Conservation (phyloP, 2,113 vertebrate genomes). For the Halcyon senegalensis region DNA sequence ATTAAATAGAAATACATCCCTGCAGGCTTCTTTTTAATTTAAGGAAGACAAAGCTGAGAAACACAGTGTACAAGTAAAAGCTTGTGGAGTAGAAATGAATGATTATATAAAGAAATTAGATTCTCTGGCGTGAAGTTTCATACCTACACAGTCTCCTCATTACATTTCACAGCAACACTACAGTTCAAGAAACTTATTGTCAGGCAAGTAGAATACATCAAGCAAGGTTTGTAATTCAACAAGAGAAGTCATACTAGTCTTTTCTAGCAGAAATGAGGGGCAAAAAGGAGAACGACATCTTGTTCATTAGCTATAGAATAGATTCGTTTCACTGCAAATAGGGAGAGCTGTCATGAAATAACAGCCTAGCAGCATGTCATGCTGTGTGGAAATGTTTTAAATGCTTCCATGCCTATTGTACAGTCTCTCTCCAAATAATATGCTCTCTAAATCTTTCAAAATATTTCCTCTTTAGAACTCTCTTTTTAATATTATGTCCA, state of each 20-base stretch:
- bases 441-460: not conserved
- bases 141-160: not conserved
- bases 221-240: not conserved
- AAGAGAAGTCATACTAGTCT: not conserved
- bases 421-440: not conserved
- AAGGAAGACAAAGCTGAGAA: conserved; percentile 10
- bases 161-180: not conserved
- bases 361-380: not conserved
- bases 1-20: not conserved
- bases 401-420: not conserved
- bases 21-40: conserved; percentile 32
- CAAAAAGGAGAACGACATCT: not conserved
- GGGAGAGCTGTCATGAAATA: not conserved
- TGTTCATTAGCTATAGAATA: not conserved
- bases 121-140: not conserved
- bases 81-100: conserved; percentile 13
- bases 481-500: not conserved
- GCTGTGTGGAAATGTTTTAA: not conserved
- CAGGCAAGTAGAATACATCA: not conserved
- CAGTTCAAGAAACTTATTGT: not conserved
- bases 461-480: not conserved
- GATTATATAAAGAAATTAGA: not conserved
- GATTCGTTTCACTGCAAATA: not conserved
- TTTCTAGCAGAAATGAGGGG: not conserved
- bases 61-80: not conserved